Evolutionary conservation across 2,113 vertebrate genomes (phyloP).

Genomic region (Acanthisitta chloris): DNA sequence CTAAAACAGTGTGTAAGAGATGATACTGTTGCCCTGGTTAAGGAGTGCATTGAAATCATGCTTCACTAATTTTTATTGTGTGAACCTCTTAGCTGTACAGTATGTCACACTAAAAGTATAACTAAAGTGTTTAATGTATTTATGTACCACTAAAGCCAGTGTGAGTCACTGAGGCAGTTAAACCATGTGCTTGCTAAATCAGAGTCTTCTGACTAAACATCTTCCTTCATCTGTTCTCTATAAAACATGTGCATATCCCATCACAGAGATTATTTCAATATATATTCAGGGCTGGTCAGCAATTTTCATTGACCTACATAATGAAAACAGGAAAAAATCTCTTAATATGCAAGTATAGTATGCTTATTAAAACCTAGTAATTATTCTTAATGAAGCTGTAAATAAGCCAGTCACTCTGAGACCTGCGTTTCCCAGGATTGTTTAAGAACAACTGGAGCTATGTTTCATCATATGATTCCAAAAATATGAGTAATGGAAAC

Average conservation of each 20-base stretch:
- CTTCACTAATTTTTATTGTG: background rate
- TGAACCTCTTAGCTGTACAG: background rate
- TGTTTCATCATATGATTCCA: background rate
- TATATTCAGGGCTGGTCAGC: background rate
- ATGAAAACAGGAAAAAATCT: background rate
- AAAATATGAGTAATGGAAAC: background rate
- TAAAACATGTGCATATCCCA: background rate
- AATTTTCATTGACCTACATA: background rate
- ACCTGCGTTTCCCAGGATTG: background rate
- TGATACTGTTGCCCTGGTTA: background rate
- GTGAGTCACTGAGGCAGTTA: background rate
- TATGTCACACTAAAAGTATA: background rate
- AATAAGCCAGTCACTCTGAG: background rate
- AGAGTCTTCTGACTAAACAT: background rate
- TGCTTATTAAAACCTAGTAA: background rate
- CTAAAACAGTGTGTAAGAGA: background rate
- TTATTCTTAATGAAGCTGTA: background rate
- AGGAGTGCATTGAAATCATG: background rate
- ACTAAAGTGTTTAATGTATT: background rate
- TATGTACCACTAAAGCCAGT: background rate
- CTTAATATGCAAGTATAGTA: background rate
- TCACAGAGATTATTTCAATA: background rate
- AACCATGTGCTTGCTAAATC: background rate
- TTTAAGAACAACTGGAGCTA: background rate
- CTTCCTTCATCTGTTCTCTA: background rate